Base-by-base conservation (phyloP, 2,797 vertebrate species). In the Cygnus olor region DNA sequence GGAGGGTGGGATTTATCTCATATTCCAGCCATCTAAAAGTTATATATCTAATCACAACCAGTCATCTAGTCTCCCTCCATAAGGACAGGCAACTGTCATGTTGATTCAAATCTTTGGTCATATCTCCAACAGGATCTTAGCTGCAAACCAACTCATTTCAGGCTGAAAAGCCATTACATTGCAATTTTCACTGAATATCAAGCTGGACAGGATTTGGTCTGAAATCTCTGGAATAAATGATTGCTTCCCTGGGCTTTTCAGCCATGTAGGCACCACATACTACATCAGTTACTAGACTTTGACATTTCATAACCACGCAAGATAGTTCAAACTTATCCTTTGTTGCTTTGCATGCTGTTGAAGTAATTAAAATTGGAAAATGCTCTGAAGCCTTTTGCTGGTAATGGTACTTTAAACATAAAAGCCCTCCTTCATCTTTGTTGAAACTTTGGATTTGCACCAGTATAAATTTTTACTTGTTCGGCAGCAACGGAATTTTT, bases 1-100 rank as follows among this genome's bases (percentile, higher is more conserved):
- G 65, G 38, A 94, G 9, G 49, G 54, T 83, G 73, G 80, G 53
- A 94, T 88, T 93, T 81, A 88, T 86, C 85, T 91, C 73, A 54
- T 72, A 88, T 79, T 91, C 70, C 58, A 93, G 66, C 32, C 58
- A 90, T 38, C 69, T 58, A 79, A n/a, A 89, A 84, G 54, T 89
- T 84, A 90, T 45, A 76, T 85, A 93, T 95, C 82, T 96, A 91
- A 95, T 91, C 88, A 79, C 81, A 84, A 81, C 40, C 60, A 81
- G 77, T 72, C 90, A 96, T 93, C 93, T 81, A 63, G 27, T 76
- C 73, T 90, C 65, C 38, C 63, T 88, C 66, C 51, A 40, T n/a
- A 58, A 86, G 47, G 88, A 91, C 80, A 94, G 54, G 77, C 63
- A 96, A 91, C 51, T 81, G 85, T 69, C 80, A 73, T 54, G 83